phyloP scores from a whole-genome alignment of 2,113 vertebrate species.

The Grammomys dolichurus region DNA sequence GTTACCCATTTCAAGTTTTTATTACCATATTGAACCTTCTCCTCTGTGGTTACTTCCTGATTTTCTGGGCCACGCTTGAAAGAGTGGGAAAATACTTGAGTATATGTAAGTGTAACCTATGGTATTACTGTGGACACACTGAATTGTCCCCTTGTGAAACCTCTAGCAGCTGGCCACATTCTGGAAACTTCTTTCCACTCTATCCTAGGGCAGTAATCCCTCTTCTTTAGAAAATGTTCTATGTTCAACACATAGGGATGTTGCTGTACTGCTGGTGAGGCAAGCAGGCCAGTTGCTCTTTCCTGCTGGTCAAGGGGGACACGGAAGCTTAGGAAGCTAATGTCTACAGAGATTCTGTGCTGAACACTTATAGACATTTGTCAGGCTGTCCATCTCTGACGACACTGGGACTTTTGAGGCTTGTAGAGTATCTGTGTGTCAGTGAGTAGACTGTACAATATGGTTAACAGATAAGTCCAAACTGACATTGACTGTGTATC shows the following conservation, averaged over 20 bases:
- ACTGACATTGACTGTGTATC: not conserved
- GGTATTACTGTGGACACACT: too few species aligned
- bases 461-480: not conserved
- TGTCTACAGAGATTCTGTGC: too few species aligned
- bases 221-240: not conserved
- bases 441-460: not conserved
- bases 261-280: not conserved
- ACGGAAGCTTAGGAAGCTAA: not conserved
- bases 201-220: not conserved
- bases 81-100: not conserved
- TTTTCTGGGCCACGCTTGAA: not conserved
- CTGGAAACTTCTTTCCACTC: not conserved
- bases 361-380: not conserved
- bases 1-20: slow-evolving; percentile 12
- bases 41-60: not conserved
- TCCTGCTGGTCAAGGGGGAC: not conserved
- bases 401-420: not conserved
- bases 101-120: not conserved
- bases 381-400: not conserved
- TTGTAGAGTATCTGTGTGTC: not conserved
- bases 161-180: not conserved
- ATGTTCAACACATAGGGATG: not conserved
- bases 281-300: not conserved
- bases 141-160: accelerated
- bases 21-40: not conserved